Evolutionary conservation across 2,797 vertebrate genomes (phyloP).

Genomic region (Neosalanx taihuensis): DNA sequence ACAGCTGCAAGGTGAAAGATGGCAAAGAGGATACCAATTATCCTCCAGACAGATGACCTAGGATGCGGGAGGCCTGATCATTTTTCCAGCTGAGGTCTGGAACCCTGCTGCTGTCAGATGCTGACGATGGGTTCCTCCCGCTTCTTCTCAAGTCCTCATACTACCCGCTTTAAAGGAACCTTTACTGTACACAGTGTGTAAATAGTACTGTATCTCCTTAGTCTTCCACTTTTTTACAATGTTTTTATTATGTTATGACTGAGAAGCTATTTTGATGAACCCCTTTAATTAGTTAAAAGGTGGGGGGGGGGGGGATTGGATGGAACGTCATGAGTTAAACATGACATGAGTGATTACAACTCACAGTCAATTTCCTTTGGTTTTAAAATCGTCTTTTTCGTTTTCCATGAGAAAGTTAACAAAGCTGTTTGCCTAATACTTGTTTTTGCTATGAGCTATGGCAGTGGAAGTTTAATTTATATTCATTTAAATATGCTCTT

Average conservation of each 20-base stretch:
- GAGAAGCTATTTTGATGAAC: background rate
- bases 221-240: background rate
- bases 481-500: constrained; percentile 1
- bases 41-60: constrained; percentile 66
- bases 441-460: background rate
- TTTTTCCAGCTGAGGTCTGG: constrained; percentile 62
- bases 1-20: constrained; percentile 74
- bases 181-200: constrained; percentile 8
- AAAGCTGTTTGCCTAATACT: background rate
- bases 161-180: constrained; percentile 33
- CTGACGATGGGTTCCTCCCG: constrained; percentile 42
- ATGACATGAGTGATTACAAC: background rate
- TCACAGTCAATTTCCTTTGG: background rate
- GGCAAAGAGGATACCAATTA: constrained; percentile 70
- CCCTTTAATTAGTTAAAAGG: background rate
- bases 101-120: constrained; percentile 49
- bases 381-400: background rate
- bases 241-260: background rate
- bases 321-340: background rate
- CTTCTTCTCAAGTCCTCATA: constrained; percentile 32
- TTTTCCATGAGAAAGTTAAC: background rate
- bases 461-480: background rate
- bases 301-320: background rate
- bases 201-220: background rate
- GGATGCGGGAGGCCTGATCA: constrained; percentile 57